Base-by-base conservation (phyloP, 2,797 vertebrate species). In the Catostomus latipinnis region DNA sequence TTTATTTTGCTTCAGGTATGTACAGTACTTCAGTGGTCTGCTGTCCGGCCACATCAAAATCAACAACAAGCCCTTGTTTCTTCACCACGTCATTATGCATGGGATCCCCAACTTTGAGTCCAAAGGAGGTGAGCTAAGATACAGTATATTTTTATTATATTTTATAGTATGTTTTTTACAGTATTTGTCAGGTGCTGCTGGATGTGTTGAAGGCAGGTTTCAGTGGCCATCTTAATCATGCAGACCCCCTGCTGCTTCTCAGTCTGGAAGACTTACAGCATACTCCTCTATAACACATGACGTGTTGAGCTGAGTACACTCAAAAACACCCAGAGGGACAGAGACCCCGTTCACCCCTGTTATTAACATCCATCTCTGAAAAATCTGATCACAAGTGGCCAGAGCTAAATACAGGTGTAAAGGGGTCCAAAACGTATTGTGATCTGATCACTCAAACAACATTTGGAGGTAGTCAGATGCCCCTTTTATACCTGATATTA, bases 21-120 rank as follows among this genome's bases (percentile, higher is more conserved):
- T 99, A 85, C 95, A 97, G 89, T 99, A 99, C 88, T 99, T 99
- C 94, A 98, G 97, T 0, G 97, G 97, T 34, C 90, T 99, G 83
- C 95, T 99, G 6, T 98, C 97, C 0, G 97, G 97, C 73, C 93
- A 95, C 90, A 98, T 99, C 90, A 98, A 98, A 92, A 98, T 99
- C 95, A 99, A 99, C 94, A 99, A 98, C 94, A 98, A 98, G 77
- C 97, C 98, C 2, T 90, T 99, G 86, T 99, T 99, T 87, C 94
- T 99, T 49, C 98, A 99, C 85, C 97, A 99, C 0, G 97, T 99
- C 91, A 98, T 99, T 93, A 95, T 99, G 96, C 98, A 99, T 0
- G 97, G 97, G 85, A 97, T 99, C 86, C 98, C 98, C 83, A 97
- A 97, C 92, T 98, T 98, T 0, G 97, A 99, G 89, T 96, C 96